Evolutionary conservation across 2,797 vertebrate species (phyloP).

Genomic region (Sebastes iracundus): DNA sequence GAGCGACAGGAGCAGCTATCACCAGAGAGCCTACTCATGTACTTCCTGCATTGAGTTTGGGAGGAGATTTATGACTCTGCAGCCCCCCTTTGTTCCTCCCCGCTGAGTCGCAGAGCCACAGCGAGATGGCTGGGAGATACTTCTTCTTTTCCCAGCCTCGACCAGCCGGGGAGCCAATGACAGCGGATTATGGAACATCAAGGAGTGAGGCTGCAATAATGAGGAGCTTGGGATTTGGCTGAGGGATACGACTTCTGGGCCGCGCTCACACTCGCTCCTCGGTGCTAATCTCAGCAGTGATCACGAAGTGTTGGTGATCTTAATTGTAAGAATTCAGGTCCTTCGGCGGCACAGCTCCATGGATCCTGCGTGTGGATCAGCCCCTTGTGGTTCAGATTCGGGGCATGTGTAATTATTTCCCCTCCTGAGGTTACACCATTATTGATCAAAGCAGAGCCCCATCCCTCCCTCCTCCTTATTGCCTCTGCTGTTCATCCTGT

Average conservation of each 20-base stretch:
- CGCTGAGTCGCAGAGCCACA: conserved; percentile 8
- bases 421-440: conserved; percentile 48
- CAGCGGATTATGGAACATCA: conserved; percentile 64
- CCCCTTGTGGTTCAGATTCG: conserved; percentile 13
- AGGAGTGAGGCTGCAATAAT: conserved; percentile 51
- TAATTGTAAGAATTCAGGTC: conserved; percentile 26
- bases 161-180: conserved; percentile 41
- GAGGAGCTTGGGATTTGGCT: conserved; percentile 53
- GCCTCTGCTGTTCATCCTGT: conserved; percentile 35
- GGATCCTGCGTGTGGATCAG: not conserved
- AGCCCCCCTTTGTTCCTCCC: conserved; percentile 3
- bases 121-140: conserved; percentile 31
- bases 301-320: conserved; percentile 27
- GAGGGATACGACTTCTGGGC: conserved; percentile 21
- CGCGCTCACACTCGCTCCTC: not conserved
- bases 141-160: conserved; percentile 1
- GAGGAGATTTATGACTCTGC: conserved; percentile 69
- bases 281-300: conserved; percentile 33
- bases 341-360: not conserved
- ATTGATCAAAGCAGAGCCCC: conserved; percentile 60
- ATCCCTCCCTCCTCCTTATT: conserved; percentile 39
- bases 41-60: conserved; percentile 57
- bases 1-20: conserved; percentile 28
- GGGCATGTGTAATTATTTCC: conserved; percentile 62
- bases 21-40: conserved; percentile 27